Percentiles rank a stretch among this genome's conserved stretches.
Evolutionary conservation across 2,113 vertebrate genomes (phyloP).

Genomic region (Heterocephalus glaber): DNA sequence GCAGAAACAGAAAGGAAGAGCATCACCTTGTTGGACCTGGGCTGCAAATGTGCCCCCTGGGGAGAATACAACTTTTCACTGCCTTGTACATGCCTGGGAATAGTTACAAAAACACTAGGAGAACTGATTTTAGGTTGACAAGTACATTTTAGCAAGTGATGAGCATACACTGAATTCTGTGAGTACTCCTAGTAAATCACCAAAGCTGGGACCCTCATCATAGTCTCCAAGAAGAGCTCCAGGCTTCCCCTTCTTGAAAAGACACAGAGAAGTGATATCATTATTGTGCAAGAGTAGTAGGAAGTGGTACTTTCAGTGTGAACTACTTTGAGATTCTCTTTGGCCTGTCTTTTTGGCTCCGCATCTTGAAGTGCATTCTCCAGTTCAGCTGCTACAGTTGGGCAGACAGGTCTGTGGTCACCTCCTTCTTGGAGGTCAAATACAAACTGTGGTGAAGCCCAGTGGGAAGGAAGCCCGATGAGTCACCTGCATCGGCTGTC

Average conservation of each 20-base stretch:
- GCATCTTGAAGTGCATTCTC: not conserved
- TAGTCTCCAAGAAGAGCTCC: not conserved
- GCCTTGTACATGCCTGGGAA: not conserved
- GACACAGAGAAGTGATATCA: not conserved
- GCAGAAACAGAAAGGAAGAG: not conserved
- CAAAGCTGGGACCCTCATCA: not conserved
- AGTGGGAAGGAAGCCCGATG: not conserved
- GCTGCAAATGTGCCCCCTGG: not conserved
- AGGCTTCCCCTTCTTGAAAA: not conserved
- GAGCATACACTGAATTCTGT: not conserved
- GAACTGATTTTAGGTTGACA: not conserved
- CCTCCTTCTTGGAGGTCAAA: conserved; percentile 36
- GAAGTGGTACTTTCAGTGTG: not conserved
- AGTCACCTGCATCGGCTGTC: conserved; percentile 23
- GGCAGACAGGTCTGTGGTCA: not conserved
- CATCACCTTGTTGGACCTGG: not conserved
- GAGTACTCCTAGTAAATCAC: not conserved
- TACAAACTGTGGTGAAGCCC: not conserved
- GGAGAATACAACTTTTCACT: not conserved
- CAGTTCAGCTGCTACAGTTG: not conserved
- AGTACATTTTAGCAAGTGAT: not conserved
- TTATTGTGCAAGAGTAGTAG: not conserved
- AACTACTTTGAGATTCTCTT: not conserved
- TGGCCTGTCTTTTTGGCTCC: not conserved
- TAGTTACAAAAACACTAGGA: rapidly evolving